Evolutionary conservation across 1,140 invertebrate genomes (phyloP), one percentile per base, ranked within the genome.

Genomic region (Trypoxylus dichotomus): DNA sequence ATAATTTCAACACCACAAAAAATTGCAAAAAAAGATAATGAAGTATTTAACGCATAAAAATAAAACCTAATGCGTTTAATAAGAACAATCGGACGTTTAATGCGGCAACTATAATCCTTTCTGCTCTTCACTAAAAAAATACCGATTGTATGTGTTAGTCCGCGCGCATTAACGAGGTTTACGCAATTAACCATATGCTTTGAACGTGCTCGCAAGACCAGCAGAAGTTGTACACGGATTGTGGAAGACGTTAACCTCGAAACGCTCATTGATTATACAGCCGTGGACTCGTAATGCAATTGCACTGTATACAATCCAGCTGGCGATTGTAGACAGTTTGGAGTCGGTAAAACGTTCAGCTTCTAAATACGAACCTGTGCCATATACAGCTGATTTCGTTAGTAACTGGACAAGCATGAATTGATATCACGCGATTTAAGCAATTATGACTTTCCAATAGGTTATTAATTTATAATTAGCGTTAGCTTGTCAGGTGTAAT

Each of bases 171-270:
- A 68, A 29, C 60, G 60, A 68, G 47, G 19, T 54, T 54, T 68
- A 25, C 60, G 21, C 60, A 25, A 29, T 27, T 68, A 29, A 68
- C 60, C 60, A 68, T 68, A 68, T 68, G 60, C 24, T 68, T 68
- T 15, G 60, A 68, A 68, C 27, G 24, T 29, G 60, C 11, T 68
- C 60, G 6, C 21, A 24, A 21, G 60, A 25, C 24, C 60, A 68
- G 27, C 60, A 54, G 47, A 54, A 54, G 47, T 54, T n/a, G 60
- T 68, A 24, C 24, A 68, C 24, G 27, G 60, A 68, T 68, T 68
- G 27, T 68, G 24, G 60, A 68, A 68, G 60, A 68, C 60, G 60
- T 68, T 68, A 68, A 68, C 60, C 60, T 68, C 60, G 60, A 68
- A 68, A 68, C 19, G 21, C 60, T 25, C 60, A 68, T 68, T 68